Evolutionary conservation across 2,113 vertebrate species (phyloP).

Genomic region (Galemys pyrenaicus): DNA sequence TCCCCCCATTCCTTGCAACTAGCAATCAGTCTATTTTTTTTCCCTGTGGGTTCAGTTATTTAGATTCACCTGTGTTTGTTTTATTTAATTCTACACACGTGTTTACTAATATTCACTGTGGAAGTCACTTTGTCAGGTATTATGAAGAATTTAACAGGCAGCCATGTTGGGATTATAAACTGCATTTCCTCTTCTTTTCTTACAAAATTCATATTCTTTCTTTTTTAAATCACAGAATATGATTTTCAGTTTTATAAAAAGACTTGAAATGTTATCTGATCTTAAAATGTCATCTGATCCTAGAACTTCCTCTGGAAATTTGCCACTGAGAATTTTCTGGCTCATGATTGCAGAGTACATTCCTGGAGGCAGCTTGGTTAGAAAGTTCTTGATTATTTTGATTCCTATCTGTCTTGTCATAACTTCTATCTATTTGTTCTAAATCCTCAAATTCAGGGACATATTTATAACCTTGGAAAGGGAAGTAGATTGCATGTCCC

Average conservation of each 20-base stretch:
- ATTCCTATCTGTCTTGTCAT: not conserved
- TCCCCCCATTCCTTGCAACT: no score
- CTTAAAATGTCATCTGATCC: not conserved
- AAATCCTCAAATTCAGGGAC: not conserved
- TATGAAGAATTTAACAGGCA: not conserved
- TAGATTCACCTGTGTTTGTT: not conserved
- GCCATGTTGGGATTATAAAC: not conserved
- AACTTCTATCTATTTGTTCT: not conserved
- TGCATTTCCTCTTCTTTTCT: not conserved
- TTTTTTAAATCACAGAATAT: not conserved
- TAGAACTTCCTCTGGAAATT: slow-evolving; percentile 9
- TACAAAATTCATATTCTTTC: not conserved
- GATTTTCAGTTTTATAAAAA: slow-evolving; percentile 14
- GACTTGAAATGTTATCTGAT: not conserved
- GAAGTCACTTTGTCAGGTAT: not conserved
- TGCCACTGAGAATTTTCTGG: not conserved
- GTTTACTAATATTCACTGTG: not conserved
- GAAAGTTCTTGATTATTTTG: not conserved
- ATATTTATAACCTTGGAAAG: not conserved
- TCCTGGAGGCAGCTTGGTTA: not conserved
- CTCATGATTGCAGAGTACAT: not conserved
- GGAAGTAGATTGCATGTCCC: not conserved
- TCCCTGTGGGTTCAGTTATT: no score
- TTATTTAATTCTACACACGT: not conserved
- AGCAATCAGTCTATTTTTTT: no score